A percentile compares a stretch with the other conserved stretches of the same genome.
phyloP scores from a whole-genome alignment of 2,888 invertebrate species.

The Xestobium rufovillosum region DNA sequence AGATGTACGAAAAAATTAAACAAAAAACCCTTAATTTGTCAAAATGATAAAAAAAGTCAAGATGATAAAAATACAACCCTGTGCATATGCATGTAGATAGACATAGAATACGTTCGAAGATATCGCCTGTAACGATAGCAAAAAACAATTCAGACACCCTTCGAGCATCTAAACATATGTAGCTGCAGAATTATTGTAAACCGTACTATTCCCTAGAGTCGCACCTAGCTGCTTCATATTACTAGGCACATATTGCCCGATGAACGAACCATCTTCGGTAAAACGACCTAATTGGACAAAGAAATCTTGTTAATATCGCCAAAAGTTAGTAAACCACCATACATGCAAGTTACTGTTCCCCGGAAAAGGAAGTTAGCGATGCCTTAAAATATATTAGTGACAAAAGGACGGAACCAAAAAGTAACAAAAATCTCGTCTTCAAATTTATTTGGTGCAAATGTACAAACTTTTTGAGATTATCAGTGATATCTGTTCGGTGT shows the following conservation, averaged over 20 bases:
- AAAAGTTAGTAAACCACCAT: constrained; percentile 27
- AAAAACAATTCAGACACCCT: no score
- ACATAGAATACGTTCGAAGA: no score
- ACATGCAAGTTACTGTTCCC: constrained; percentile 19
- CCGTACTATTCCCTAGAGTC: constrained; percentile 42
- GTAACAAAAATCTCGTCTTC: no score
- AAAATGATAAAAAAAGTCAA: no score
- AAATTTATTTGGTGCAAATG: no score
- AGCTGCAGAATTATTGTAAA: constrained; percentile 51
- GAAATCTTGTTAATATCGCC: constrained; percentile 10
- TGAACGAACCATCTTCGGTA: constrained; percentile 96
- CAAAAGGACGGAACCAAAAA: constrained; percentile 32
- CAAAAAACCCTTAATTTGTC: no score
- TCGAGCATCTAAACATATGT: constrained; percentile 58
- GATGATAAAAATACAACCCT: no score
- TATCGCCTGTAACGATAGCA: no score
- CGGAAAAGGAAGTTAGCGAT: background rate
- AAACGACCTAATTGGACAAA: constrained; percentile 69
- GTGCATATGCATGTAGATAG: no score
- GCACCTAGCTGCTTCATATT: constrained; percentile 57
- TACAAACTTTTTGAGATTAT: no score
- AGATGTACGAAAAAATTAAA: no score
- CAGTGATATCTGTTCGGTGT: no score
- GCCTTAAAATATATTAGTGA: constrained; percentile 32
- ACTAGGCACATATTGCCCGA: constrained; percentile 90